Conservation (phyloP, 2,797 vertebrate genomes). For the Muscicapa striata region DNA sequence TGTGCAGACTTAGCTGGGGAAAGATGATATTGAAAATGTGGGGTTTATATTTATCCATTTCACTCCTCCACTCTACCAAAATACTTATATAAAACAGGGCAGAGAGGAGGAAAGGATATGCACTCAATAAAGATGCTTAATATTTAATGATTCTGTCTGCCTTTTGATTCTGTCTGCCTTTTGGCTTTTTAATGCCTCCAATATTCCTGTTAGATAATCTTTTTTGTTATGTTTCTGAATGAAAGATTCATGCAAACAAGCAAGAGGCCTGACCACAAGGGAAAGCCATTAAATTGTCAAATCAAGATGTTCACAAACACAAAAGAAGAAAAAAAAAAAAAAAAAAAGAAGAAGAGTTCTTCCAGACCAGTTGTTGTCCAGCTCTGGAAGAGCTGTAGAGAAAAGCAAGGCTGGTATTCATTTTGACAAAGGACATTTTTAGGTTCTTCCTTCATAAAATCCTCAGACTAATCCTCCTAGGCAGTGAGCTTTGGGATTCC, state of each 20-base stretch:
- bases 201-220: background rate
- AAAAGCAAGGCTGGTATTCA: background rate
- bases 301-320: background rate
- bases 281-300: background rate
- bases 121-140: background rate
- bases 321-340: too few relatives aligned
- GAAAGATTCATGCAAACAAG: background rate
- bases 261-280: background rate
- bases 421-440: background rate
- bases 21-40: background rate
- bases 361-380: background rate
- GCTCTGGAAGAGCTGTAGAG: background rate
- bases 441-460: background rate
- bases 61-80: background rate
- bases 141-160: background rate
- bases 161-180: background rate
- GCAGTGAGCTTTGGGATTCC: background rate
- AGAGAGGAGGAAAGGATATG: background rate
- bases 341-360: too few relatives aligned
- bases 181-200: background rate
- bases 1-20: background rate
- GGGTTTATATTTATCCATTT: background rate
- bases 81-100: background rate
- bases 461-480: background rate
- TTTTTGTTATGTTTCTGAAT: background rate